Percentiles rank a stretch among this genome's conserved stretches.
phyloP scores from a whole-genome alignment of 2,113 vertebrate genomes.

The Conger conger region DNA sequence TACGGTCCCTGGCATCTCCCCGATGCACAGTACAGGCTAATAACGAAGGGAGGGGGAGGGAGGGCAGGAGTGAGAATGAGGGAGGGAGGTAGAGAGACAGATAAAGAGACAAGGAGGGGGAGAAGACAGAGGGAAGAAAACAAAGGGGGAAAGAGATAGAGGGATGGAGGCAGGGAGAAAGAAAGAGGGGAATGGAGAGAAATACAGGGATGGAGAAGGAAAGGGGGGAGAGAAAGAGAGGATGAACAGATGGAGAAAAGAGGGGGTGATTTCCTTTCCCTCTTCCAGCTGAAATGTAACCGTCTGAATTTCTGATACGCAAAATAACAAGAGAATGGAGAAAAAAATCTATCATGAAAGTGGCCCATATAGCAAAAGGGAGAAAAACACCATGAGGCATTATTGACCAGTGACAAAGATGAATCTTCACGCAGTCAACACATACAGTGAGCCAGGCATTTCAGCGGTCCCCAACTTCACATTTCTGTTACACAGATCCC shows the following conservation, averaged over 20 bases:
- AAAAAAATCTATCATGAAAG: neutral
- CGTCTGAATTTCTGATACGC: neutral
- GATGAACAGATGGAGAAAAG: neutral
- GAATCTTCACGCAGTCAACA: neutral
- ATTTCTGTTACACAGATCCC: neutral
- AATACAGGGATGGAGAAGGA: neutral
- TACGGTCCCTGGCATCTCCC: neutral
- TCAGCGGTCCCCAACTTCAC: neutral
- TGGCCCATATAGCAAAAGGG: neutral
- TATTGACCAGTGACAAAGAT: neutral
- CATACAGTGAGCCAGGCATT: neutral
- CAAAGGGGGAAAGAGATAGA: too few relatives aligned
- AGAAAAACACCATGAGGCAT: neutral
- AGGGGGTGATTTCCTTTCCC: neutral
- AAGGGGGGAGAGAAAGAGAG: neutral
- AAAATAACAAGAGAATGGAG: neutral
- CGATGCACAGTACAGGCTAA: neutral
- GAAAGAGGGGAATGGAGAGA: neutral
- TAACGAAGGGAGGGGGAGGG: too few relatives aligned
- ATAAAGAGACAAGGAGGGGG: too few relatives aligned
- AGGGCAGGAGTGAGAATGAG: too few relatives aligned
- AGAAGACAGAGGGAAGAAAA: too few relatives aligned
- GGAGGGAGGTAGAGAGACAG: too few relatives aligned
- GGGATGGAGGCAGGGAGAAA: neutral
- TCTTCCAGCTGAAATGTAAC: neutral